phyloP scores from a whole-genome alignment of 2,888 invertebrate species.

The Scaptomyza tumidula region DNA sequence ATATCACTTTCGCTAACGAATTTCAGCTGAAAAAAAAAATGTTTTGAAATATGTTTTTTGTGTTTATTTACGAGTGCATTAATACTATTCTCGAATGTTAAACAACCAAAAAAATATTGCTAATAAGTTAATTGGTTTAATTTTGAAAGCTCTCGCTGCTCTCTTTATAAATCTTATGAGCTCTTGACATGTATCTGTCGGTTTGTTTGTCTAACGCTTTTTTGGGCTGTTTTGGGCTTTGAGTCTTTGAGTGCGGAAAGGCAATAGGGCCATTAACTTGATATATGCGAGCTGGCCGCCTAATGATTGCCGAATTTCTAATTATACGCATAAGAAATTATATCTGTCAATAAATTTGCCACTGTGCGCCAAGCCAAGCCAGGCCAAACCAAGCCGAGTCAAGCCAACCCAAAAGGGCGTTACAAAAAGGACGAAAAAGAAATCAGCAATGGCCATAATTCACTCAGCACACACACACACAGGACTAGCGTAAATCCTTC shows the following conservation, averaged over 20 bases:
- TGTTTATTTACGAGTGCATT: slow-evolving; percentile 3
- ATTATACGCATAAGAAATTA: slow-evolving; percentile 81
- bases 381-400: not conserved
- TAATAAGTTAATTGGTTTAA: slow-evolving; percentile 43
- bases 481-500: slow-evolving; percentile 74
- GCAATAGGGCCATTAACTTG: slow-evolving; percentile 72
- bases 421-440: slow-evolving; percentile 66
- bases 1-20: slow-evolving; percentile 45
- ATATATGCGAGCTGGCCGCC: slow-evolving; percentile 68
- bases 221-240: slow-evolving; percentile 41
- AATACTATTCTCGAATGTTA: not conserved
- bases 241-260: slow-evolving; percentile 58
- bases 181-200: slow-evolving; percentile 12
- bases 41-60: slow-evolving; percentile 5
- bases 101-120: not conserved
- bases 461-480: slow-evolving; percentile 63
- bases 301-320: slow-evolving; percentile 81
- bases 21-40: slow-evolving; percentile 17
- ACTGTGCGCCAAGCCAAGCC: slow-evolving; percentile 48
- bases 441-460: slow-evolving; percentile 77
- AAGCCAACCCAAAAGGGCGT: slow-evolving; percentile 34
- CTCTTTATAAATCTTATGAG: slow-evolving; percentile 13
- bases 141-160: not conserved
- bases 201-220: slow-evolving; percentile 24
- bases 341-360: slow-evolving; percentile 82